Evolutionary conservation across 2,888 invertebrate species (phyloP), one percentile per base, ranked within the genome.

Genomic region (Prosopocoilus inquinatus): DNA sequence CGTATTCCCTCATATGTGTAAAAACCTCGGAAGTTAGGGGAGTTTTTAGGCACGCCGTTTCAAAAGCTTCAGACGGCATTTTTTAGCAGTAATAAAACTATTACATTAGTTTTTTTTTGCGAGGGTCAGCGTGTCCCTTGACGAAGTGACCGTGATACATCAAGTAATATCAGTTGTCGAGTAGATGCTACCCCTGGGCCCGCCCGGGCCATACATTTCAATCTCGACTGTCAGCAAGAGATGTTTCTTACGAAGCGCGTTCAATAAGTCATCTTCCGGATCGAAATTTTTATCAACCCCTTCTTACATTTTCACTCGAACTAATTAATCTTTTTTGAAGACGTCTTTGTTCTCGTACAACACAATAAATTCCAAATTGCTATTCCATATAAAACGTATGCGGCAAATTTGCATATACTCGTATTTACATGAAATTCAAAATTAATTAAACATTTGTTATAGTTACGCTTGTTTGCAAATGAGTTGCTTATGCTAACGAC

Each of bases 111-210:
- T 75, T 75, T 74, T n/a, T 74, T 73, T 61, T 61, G 62, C 61
- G 66, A 68, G 73, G 74, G 73, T 72, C 72, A 48, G 46, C 48
- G 57, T 59, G 71, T 75, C 74, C 75, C 75, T 64, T 68, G 74
- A 70, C 73, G 72, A 67, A 75, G 72, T 76, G 76, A 76, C 77
- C 75, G 77, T 75, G 77, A 76, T 77, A 76, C 75, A 77, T 77
- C 77, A 77, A 76, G 75, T 72, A 76, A 76, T 75, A 77, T 77
- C 76, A 75, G 75, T 74, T 75, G 75, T 75, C 75, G 73, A 66
- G 67, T 65, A 64, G 72, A 71, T 73, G 73, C 71, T 68, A 72
- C 72, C 70, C 68, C 60, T 67, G 67, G 68, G 72, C 74, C 74
- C 74, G 67, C 53, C 64, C 68, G 69, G 72, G 66, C 76, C 73